Percentiles rank a stretch among this genome's conserved stretches.
Evolutionary conservation across 2,888 invertebrate species (phyloP).

Genomic region (Furcula furcula): DNA sequence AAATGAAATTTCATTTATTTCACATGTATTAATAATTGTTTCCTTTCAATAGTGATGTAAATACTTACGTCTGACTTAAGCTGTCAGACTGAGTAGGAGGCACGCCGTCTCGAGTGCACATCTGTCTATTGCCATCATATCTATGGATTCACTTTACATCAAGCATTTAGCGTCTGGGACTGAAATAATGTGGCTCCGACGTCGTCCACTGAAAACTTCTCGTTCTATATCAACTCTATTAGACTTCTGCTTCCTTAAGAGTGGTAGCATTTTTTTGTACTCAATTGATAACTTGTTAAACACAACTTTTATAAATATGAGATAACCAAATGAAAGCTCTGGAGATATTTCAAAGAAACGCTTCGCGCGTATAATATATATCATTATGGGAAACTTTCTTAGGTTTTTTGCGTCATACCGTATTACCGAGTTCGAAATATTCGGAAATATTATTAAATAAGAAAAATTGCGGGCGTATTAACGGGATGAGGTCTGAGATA

Average conservation of each 20-base stretch:
- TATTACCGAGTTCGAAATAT: constrained; percentile 38
- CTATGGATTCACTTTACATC: no score
- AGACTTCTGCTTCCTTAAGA: no score
- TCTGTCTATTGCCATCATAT: no score
- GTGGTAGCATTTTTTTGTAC: no score
- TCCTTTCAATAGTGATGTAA: no score
- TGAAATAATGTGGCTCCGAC: no score
- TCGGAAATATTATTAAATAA: constrained; percentile 53
- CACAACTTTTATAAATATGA: constrained; percentile 69
- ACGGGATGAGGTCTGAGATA: constrained; percentile 41
- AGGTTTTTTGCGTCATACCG: constrained; percentile 42
- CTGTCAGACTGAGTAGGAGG: constrained; percentile 25
- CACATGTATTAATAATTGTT: no score
- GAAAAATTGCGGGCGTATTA: constrained; percentile 37
- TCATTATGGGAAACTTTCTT: constrained; percentile 43
- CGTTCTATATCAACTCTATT: no score
- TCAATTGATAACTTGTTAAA: constrained; percentile 74
- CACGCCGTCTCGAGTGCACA: constrained; percentile 20
- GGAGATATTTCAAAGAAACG: constrained; percentile 59
- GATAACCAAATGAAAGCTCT: constrained; percentile 57
- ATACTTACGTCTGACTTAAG: no score
- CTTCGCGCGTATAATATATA: constrained; percentile 42
- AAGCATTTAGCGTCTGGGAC: no score
- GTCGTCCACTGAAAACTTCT: no score
- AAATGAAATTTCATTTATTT: no score